These are phyloP conservation scores for Dendropsophus ebraccatus DNA, from an alignment of 2,113 vertebrate species.

Conservation along the genomic window DNA sequence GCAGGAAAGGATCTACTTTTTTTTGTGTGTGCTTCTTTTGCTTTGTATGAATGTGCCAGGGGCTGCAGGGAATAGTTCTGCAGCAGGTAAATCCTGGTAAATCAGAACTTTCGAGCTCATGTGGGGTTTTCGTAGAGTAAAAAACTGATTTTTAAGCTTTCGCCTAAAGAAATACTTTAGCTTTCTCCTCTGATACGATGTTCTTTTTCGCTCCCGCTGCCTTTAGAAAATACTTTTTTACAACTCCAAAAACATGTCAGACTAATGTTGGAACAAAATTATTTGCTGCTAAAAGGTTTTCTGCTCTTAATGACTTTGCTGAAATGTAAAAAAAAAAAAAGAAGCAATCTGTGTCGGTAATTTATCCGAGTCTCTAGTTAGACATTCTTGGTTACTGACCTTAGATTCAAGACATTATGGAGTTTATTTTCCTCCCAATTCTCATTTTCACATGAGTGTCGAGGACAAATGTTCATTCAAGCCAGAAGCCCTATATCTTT, in stretches of 20 bases:
- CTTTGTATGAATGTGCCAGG: neutral
- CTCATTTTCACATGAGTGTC: slow-evolving; percentile 37
- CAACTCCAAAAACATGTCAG: neutral
- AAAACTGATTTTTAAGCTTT: neutral
- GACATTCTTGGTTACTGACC: slow-evolving; percentile 40
- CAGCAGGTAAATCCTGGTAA: neutral
- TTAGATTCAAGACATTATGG: slow-evolving; percentile 33
- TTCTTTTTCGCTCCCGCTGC: neutral
- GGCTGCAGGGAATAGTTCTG: neutral
- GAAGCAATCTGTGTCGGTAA: slow-evolving; percentile 39
- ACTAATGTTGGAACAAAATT: neutral
- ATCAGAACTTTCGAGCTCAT: neutral
- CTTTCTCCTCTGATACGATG: neutral
- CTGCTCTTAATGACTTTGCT: neutral
- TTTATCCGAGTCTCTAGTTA: slow-evolving; percentile 51
- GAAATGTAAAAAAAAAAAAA: slow-evolving; percentile 3
- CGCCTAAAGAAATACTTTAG: neutral
- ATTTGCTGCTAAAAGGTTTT: neutral
- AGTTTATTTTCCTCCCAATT: slow-evolving; percentile 47
- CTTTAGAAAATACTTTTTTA: neutral
- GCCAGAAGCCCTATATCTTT: slow-evolving; percentile 48
- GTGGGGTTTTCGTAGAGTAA: neutral
- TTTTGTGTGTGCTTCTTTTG: neutral
- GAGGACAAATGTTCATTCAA: slow-evolving; percentile 43
- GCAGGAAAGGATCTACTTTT: neutral